Conservation (phyloP, 1,140 invertebrate species). For the Diabrotica virgifera region DNA sequence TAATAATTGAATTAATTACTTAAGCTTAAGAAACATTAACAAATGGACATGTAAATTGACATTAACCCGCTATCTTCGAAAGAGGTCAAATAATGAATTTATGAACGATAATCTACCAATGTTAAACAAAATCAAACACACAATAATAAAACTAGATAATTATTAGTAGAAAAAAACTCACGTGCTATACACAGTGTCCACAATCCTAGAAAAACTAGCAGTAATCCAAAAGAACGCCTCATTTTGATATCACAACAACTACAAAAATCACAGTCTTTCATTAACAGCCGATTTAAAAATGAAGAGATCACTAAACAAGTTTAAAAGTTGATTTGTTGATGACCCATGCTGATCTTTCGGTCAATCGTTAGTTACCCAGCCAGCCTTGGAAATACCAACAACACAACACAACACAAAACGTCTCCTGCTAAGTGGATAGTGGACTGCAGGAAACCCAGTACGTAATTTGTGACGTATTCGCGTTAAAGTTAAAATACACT, state of each 20-base stretch:
- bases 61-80: too few species aligned
- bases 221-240: not conserved
- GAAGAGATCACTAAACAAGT: slow-evolving; percentile 8
- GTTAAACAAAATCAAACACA: too few species aligned
- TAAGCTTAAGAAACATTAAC: too few species aligned
- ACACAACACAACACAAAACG: too few species aligned
- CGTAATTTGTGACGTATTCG: not conserved
- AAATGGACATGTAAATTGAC: too few species aligned
- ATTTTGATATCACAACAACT: not conserved
- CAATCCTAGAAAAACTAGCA: not conserved
- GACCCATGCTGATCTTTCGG: slow-evolving; percentile 26
- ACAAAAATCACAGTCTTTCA: not conserved
- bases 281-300: not conserved
- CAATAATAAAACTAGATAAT: too few species aligned
- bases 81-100: too few species aligned
- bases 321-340: slow-evolving; percentile 14
- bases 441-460: slow-evolving; percentile 8
- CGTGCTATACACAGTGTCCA: slow-evolving; percentile 4
- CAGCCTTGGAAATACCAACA: slow-evolving; percentile 29
- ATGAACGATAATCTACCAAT: too few species aligned
- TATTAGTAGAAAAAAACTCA: not conserved
- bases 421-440: not conserved
- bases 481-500: not conserved
- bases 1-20: too few species aligned
- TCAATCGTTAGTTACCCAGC: slow-evolving; percentile 23